A percentile compares a stretch with the other conserved stretches of the same genome.
Conservation (phyloP, 2,888 invertebrate species). For the Acanthosoma haemorrhoidale region DNA sequence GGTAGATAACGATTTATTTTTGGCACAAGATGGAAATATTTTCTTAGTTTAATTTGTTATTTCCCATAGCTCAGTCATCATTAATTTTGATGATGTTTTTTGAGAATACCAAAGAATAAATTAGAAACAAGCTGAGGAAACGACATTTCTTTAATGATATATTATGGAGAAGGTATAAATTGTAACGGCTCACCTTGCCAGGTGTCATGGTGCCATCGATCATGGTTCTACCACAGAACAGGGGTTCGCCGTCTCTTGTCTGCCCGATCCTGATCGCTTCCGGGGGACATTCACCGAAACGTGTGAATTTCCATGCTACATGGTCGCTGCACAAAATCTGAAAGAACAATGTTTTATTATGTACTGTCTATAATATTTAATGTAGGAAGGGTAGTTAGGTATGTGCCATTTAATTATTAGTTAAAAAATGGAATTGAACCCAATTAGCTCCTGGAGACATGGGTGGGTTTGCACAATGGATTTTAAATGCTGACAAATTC, state of each 20-base stretch:
- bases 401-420: no score
- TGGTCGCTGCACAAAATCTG: constrained; percentile 31
- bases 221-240: constrained; percentile 62
- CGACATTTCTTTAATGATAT: background rate
- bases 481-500: no score
- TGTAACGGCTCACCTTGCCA: constrained; percentile 27
- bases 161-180: background rate
- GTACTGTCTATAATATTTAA: no score
- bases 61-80: no score
- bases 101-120: no score
- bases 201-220: constrained; percentile 34
- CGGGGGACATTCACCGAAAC: constrained; percentile 50
- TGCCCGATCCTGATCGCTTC: constrained; percentile 58
- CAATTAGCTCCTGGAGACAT: no score
- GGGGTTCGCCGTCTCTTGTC: constrained; percentile 64
- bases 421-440: no score
- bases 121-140: no score
- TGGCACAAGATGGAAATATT: background rate
- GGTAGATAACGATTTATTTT: background rate
- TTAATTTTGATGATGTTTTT: no score
- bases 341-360: no score
- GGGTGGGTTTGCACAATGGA: no score
- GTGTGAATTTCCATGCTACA: constrained; percentile 33
- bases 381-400: no score
- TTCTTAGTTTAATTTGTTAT: background rate